Evolutionary conservation across 2,113 vertebrate species (phyloP).

Genomic region (Hylia prasina): DNA sequence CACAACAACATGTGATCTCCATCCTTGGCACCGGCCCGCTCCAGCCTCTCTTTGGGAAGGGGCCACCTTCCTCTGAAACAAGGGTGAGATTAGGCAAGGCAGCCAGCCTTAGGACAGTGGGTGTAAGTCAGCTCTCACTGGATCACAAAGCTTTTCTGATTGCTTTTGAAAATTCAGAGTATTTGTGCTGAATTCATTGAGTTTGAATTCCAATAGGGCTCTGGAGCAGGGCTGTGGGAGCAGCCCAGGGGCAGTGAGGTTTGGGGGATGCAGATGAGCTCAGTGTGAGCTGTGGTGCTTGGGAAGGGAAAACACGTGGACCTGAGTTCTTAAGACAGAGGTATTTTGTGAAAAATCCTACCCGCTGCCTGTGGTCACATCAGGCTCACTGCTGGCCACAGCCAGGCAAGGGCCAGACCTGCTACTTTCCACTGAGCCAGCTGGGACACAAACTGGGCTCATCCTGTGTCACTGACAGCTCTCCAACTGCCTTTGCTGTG

Average conservation of each 20-base stretch:
- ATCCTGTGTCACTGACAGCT: background rate
- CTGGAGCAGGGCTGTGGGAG: background rate
- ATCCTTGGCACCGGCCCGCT: background rate
- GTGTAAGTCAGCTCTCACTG: background rate
- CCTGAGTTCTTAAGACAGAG: background rate
- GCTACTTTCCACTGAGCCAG: background rate
- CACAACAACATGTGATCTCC: background rate
- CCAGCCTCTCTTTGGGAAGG: background rate
- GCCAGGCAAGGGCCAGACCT: background rate
- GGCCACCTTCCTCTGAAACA: background rate
- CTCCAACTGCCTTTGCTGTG: background rate
- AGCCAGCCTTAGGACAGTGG: background rate
- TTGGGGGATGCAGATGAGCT: background rate
- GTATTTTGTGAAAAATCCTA: background rate
- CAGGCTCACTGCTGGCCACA: background rate
- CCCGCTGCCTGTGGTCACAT: background rate
- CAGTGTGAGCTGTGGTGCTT: fast-evolving
- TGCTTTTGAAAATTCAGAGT: background rate
- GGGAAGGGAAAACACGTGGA: fast-evolving
- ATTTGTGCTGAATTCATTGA: background rate
- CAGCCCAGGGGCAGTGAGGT: background rate
- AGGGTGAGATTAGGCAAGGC: background rate
- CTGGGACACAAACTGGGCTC: background rate
- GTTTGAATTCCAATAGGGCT: background rate
- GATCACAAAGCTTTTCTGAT: background rate